A percentile compares a stretch with the other conserved stretches of the same genome.
These are phyloP conservation scores for Azorinus chamasolen DNA, from an alignment of 2,888 invertebrate genomes.

Conservation along the genomic window DNA sequence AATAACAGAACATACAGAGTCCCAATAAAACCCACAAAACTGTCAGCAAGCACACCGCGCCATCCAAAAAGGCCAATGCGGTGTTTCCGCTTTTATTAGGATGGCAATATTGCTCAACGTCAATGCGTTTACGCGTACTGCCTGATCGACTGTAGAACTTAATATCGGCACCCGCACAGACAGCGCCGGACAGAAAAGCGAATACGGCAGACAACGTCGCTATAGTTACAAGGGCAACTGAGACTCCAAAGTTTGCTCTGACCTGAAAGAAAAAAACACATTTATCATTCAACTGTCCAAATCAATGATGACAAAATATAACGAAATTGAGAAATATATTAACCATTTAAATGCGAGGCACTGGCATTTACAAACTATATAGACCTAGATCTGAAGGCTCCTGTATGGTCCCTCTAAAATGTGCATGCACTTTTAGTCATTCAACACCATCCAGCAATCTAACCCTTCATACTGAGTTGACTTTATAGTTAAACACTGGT, in stretches of 20 bases:
- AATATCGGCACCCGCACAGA: slow-evolving; percentile 52
- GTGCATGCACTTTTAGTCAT: too few species aligned
- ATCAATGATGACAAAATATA: too few species aligned
- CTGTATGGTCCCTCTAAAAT: too few species aligned
- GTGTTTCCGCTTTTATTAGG: slow-evolving; percentile 39
- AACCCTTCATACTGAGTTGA: too few species aligned
- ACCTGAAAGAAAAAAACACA: slow-evolving; percentile 30
- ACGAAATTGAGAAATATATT: too few species aligned
- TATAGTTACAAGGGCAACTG: slow-evolving; percentile 13
- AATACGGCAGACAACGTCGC: slow-evolving; percentile 33
- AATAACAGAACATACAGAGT: slow-evolving; percentile 35
- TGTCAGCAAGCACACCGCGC: slow-evolving; percentile 24
- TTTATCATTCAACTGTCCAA: not conserved
- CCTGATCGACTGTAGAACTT: slow-evolving; percentile 15
- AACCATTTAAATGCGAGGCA: too few species aligned
- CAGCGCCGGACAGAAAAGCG: slow-evolving; percentile 42
- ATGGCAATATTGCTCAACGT: slow-evolving; percentile 46
- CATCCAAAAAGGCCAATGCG: slow-evolving; percentile 33
- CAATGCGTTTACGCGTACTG: slow-evolving; percentile 9
- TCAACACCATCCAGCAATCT: too few species aligned
- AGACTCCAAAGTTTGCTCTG: slow-evolving; percentile 20
- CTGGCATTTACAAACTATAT: too few species aligned
- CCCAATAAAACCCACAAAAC: slow-evolving; percentile 31
- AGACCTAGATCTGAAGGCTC: too few species aligned
- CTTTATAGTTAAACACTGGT: too few species aligned